Evolutionary conservation across 2,888 invertebrate species (phyloP).

Genomic region (Ditula angustiorana): DNA sequence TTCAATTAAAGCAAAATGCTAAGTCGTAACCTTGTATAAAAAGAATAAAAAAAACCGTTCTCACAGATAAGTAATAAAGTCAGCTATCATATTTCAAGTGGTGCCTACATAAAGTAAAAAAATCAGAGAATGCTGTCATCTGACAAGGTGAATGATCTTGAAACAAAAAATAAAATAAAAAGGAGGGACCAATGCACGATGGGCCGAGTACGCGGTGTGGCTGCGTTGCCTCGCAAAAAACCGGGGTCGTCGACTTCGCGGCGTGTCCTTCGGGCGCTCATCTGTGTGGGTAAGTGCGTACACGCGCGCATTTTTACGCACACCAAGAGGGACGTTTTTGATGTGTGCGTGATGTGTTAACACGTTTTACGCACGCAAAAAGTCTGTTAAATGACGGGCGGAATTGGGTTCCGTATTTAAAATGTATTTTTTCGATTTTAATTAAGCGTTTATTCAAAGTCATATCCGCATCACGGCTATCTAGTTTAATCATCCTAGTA

Average conservation of each 20-base stretch:
- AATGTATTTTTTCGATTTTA: background rate
- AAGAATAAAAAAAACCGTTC: conserved; percentile 14
- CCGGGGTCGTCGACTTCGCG: conserved; percentile 76
- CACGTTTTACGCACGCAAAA: conserved; percentile 64
- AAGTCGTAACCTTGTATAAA: conserved; percentile 11
- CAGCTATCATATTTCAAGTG: conserved; percentile 7
- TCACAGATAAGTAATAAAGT: conserved; percentile 22
- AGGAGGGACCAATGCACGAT: conserved; percentile 77
- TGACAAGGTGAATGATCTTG: conserved; percentile 37
- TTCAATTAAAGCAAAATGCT: conserved; percentile 20
- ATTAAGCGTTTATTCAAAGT: too few relatives aligned
- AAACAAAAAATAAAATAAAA: conserved; percentile 48
- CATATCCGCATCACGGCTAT: too few relatives aligned
- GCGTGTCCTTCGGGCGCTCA: conserved; percentile 77
- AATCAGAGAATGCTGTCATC: conserved; percentile 8
- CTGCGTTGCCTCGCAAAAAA: conserved; percentile 79
- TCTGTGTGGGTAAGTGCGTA: conserved; percentile 73
- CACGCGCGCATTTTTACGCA: conserved; percentile 42
- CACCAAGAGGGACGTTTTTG: conserved; percentile 40
- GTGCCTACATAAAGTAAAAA: conserved; percentile 53
- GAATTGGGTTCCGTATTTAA: conserved; percentile 33
- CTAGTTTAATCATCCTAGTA: too few relatives aligned
- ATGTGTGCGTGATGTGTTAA: conserved; percentile 68
- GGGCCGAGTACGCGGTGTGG: conserved; percentile 73
- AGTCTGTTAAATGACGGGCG: conserved; percentile 47